These are phyloP conservation scores for Torymus texanus DNA, from an alignment of 2,888 invertebrate species.

Conservation along the genomic window DNA sequence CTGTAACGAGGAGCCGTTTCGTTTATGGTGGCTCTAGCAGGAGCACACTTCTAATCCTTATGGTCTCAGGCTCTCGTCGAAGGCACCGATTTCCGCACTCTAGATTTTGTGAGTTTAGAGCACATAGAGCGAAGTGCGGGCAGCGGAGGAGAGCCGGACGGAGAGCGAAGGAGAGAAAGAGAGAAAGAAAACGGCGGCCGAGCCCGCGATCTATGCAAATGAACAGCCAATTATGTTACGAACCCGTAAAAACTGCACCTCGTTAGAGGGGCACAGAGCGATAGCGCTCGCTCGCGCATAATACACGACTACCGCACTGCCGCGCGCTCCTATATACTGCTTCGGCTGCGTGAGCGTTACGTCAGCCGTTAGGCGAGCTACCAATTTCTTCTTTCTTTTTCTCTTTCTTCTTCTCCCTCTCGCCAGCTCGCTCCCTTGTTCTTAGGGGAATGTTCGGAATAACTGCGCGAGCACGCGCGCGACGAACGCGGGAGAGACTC, in stretches of 20 bases:
- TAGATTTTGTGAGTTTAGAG: slow-evolving; percentile 8
- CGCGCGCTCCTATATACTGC: slow-evolving; percentile 63
- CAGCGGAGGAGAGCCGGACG: too few relatives aligned
- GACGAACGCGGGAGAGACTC: slow-evolving; percentile 46
- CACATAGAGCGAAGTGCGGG: too few relatives aligned
- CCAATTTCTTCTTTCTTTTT: slow-evolving; percentile 9
- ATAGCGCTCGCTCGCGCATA: background rate
- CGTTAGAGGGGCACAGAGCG: slow-evolving; percentile 63
- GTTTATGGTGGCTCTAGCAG: background rate
- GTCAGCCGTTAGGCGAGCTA: slow-evolving; percentile 54
- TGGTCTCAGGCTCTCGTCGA: too few relatives aligned
- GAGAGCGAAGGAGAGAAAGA: too few relatives aligned
- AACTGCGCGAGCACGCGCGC: slow-evolving; percentile 11
- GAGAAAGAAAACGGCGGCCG: too few relatives aligned
- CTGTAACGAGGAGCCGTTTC: background rate
- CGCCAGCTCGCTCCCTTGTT: background rate
- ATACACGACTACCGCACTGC: slow-evolving; percentile 53
- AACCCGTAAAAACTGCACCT: slow-evolving; percentile 71
- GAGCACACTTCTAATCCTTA: too few relatives aligned
- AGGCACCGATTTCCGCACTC: slow-evolving; percentile 24
- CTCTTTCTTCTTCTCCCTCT: too few relatives aligned
- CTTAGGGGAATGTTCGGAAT: slow-evolving; percentile 52
- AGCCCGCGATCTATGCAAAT: slow-evolving; percentile 68
- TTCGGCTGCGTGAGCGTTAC: slow-evolving; percentile 48
- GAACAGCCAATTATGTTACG: slow-evolving; percentile 71